These are phyloP conservation scores for Eulemur albifrons DNA, from an alignment of 2,797 vertebrate genomes.

Conservation along the genomic window DNA sequence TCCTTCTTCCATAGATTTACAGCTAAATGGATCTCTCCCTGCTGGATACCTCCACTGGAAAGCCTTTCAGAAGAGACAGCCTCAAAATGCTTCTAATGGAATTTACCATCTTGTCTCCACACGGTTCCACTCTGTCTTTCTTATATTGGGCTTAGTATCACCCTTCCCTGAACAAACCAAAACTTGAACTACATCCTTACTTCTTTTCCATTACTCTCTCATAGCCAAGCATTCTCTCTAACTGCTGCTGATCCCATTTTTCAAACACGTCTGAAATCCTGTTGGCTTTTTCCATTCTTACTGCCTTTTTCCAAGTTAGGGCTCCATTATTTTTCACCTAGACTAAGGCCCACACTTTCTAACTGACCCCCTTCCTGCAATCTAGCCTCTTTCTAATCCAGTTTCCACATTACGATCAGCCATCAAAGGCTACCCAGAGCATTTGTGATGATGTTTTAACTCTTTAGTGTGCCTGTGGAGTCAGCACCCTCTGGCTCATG, in stretches of 20 bases:
- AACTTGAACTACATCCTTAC: background rate
- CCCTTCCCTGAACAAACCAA: background rate
- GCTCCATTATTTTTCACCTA: background rate
- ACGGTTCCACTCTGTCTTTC: background rate
- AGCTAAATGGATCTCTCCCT: background rate
- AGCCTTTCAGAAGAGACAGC: background rate
- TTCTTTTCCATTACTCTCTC: background rate
- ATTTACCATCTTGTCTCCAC: background rate
- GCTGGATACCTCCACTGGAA: background rate
- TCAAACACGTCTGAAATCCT: background rate
- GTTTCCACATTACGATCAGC: background rate
- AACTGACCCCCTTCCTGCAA: background rate
- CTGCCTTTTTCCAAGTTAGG: background rate
- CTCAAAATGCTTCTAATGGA: background rate
- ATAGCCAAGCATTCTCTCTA: background rate
- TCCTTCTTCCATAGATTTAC: background rate
- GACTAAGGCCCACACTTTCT: background rate
- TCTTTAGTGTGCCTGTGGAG: background rate
- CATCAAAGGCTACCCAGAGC: background rate
- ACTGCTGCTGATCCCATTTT: background rate
- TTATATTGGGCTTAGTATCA: too few relatives aligned
- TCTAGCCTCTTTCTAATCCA: background rate
- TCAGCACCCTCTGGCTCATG: fast-evolving
- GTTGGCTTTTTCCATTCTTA: background rate
- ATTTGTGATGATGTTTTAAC: background rate